phyloP scores from a whole-genome alignment of 2,113 vertebrate genomes.

The Cheirogaleus medius region DNA sequence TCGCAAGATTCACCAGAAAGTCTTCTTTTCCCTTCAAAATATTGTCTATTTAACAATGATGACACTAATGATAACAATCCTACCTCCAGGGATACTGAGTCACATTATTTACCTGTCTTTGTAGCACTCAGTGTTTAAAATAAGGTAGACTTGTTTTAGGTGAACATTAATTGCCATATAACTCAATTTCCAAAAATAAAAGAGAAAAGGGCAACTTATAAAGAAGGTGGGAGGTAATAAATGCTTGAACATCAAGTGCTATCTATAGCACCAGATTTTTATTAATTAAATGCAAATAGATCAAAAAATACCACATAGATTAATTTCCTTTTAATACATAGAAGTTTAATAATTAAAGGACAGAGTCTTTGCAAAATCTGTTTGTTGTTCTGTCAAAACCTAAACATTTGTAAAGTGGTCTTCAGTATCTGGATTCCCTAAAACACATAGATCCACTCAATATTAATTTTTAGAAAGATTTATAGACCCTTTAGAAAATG shows the following conservation, averaged over 20 bases:
- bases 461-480: constrained; percentile 14
- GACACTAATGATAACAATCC: neutral
- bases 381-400: constrained; percentile 34
- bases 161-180: constrained; percentile 7
- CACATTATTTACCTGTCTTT: neutral
- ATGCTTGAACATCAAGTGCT: constrained; percentile 42
- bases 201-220: constrained; percentile 29
- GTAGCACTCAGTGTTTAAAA: neutral
- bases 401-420: constrained; percentile 11
- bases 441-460: neutral
- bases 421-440: neutral
- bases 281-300: constrained; percentile 54
- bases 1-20: neutral
- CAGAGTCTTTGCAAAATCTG: constrained; percentile 34
- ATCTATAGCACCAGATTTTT: constrained; percentile 9
- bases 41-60: neutral
- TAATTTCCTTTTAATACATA: constrained; percentile 41
- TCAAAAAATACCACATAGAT: neutral
- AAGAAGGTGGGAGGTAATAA: constrained; percentile 16
- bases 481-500: neutral
- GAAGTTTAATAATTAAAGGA: constrained; percentile 45
- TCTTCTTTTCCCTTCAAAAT: neutral
- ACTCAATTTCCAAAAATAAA: constrained; percentile 29
- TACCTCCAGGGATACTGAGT: neutral
- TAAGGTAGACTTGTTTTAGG: neutral